Conservation (phyloP, 2,113 vertebrate species). For the Peromyscus leucopus region DNA sequence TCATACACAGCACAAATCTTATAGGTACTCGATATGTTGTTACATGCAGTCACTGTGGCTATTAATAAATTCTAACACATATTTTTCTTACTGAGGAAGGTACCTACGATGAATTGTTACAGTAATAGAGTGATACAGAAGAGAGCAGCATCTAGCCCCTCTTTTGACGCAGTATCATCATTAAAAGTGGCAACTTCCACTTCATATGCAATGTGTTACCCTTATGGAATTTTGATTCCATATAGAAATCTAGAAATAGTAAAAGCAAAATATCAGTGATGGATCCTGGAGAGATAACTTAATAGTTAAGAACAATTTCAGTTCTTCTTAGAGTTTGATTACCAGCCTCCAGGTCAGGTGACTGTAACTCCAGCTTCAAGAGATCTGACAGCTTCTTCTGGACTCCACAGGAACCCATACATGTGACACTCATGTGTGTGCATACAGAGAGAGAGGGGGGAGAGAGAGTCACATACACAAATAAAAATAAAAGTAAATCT, state of each 20-base stretch:
- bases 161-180: neutral
- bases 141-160: neutral
- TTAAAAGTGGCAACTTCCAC: neutral
- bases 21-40: neutral
- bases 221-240: neutral
- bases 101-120: neutral
- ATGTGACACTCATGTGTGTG: neutral
- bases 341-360: too few relatives aligned
- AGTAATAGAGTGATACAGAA: neutral
- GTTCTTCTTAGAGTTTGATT: neutral
- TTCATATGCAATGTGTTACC: neutral
- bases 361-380: neutral
- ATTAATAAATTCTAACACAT: neutral
- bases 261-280: neutral
- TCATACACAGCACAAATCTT: neutral
- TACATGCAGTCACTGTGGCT: neutral
- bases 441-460: neutral
- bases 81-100: neutral
- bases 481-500: neutral
- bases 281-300: neutral
- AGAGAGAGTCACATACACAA: neutral
- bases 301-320: neutral
- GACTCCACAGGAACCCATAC: neutral
- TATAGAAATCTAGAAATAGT: neutral
- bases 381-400: neutral